Evolutionary conservation across 2,888 invertebrate genomes (phyloP), one percentile per base, ranked within the genome.

Genomic region (Diarsia mendica): DNA sequence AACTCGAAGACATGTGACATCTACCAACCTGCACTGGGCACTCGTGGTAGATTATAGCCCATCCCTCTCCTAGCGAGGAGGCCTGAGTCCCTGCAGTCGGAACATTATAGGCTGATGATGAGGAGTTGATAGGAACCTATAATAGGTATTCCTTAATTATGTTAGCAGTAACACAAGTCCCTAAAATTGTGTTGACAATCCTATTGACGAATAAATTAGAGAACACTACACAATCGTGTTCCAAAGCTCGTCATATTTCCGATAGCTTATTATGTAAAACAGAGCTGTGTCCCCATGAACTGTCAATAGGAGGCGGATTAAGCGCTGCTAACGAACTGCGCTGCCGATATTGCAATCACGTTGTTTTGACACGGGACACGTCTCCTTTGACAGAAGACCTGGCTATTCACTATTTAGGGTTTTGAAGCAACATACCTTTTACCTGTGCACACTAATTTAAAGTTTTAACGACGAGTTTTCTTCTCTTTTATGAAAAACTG

Each of bases 291-390:
- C 23, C 65, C 65, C 18, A 28, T 28, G 48, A 60, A 39, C 33
- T 46, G 80, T 51, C 66, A 55, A 53, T 48, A 58, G 10, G 18
- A 58, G 75, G 44, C 67, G 28, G 75, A 80, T 75, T 68, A 80
- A 55, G 74, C 80, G 28, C 67, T 74, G 18, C 75, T 81, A 81
- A 79, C 67, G 79, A 81, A 81, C 79, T 75, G 81, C 15, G 46
- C 67, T 33, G 51, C 44, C 66, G 20, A 49, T 23, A 51, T 46
- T 20, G 15, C 61, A 49, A 74, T 63, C 58, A 75, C 75, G 80
- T 80, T 65, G 76, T 58, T 61, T 55, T 66, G 48, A 0, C 11
- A 20, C 48, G 15, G 5, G 20, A 44, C 20, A 33, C 20, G 61
- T 67, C 48, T 39, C 13, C n/a, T 28, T 63, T 51, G 49, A 58